Base-by-base conservation (phyloP, 1,140 invertebrate genomes). In the Drosophila ohnishii region DNA sequence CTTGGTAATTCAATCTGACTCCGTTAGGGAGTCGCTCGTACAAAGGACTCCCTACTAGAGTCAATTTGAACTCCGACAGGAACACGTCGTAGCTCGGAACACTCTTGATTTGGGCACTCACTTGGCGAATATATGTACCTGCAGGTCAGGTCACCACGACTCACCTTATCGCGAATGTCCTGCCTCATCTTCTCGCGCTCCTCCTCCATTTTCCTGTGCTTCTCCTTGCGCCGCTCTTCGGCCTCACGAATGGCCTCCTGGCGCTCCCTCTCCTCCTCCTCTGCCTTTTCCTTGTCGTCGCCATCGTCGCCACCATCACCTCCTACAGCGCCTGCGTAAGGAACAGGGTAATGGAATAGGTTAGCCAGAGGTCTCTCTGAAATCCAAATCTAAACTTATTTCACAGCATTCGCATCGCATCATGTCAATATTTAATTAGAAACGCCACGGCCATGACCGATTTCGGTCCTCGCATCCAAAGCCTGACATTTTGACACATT, bases 151-250 rank as follows among this genome's bases (percentile, higher is more conserved):
- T 16, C n/a, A 7, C 14, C 22, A 67, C 74, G 16, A 78, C 74
- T 84, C 65, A 99, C 98, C 96, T 99, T 99, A 93, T 98, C 97
- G 93, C 98, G 95, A 92, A 99, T 99, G 92, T 97, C 97, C 93
- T 98, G 97, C 91, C 98, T 94, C 97, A 99, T 98, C 93, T 97
- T 98, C 93, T 99, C 98, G 78, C 98, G 94, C 92, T 99, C 98
- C 85, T 98, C 97, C 92, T 99, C 98, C 97, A 99, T 99, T 93
- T 99, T 99, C 83, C 97, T 95, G 93, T 99, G 97, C 92, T 99
- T 99, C 92, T 99, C 97, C 94, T 98, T 98, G 90, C 97, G 94
- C 87, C 97, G 94, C 79, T 98, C 97, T 92, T 99, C 97, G 58
- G 97, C 97, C 92, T 98, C 97, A 84, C 95, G 94, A 92, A 98